Conservation (phyloP, 1,140 invertebrate genomes). For the Argopecten irradians region DNA sequence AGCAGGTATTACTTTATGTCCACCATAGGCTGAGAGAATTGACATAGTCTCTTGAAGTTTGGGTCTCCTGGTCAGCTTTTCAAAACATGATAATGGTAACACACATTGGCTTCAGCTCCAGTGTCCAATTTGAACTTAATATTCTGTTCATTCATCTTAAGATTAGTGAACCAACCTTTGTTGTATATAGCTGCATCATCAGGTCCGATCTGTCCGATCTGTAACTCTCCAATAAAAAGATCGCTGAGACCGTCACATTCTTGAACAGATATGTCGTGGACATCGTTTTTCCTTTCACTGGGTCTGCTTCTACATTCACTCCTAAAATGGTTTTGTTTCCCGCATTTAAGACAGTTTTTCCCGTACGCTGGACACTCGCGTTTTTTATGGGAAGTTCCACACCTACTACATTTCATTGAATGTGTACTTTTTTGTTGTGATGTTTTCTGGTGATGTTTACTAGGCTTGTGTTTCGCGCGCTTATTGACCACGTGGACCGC, state of each 20-base stretch:
- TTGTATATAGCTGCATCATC: neutral
- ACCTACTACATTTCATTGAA: slow-evolving; percentile 32
- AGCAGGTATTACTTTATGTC: neutral
- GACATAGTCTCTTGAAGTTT: neutral
- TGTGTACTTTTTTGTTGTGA: neutral
- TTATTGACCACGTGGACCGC: neutral
- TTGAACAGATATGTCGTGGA: neutral
- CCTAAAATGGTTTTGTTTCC: slow-evolving; percentile 25
- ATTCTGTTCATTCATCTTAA: neutral
- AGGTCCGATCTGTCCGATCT: neutral
- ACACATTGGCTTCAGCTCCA: slow-evolving; percentile 25
- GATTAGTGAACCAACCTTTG: neutral
- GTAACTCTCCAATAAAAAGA: neutral
- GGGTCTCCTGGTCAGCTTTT: neutral
- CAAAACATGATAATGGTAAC: neutral
- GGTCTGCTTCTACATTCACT: neutral
- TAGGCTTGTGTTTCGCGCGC: neutral
- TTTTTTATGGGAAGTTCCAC: slow-evolving; percentile 25
- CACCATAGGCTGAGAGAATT: neutral
- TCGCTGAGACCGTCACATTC: neutral
- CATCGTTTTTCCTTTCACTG: neutral
- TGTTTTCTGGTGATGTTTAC: neutral
- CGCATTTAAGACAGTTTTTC: slow-evolving; percentile 33
- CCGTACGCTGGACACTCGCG: slow-evolving; percentile 35
- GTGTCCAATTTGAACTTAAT: slow-evolving; percentile 30